Percentiles rank a stretch among this genome's conserved stretches.
These are phyloP conservation scores for Diaprepes abbreviatus DNA, from an alignment of 2,888 invertebrate genomes.

Conservation along the genomic window DNA sequence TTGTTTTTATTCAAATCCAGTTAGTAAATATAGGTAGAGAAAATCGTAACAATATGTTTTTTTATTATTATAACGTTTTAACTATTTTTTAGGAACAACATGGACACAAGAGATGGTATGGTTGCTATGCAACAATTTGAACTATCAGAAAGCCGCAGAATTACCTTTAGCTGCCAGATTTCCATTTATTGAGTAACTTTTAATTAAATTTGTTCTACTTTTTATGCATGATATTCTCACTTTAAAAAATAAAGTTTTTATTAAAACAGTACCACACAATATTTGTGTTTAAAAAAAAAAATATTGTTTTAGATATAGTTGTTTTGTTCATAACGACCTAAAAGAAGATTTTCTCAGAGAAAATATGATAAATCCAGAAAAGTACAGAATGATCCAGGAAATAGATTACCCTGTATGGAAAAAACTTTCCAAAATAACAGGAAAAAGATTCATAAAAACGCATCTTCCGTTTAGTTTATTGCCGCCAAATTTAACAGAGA, in stretches of 20 bases:
- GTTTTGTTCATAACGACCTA: conserved; percentile 78
- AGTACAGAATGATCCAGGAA: conserved; percentile 71
- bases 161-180: conserved; percentile 74
- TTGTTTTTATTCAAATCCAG: too few relatives aligned
- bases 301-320: conserved; percentile 75
- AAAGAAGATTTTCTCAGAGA: conserved; percentile 74
- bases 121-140: conserved; percentile 81
- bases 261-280: too few relatives aligned
- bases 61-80: too few relatives aligned
- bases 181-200: conserved; percentile 84
- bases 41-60: too few relatives aligned
- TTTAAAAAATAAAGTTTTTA: too few relatives aligned
- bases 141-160: conserved; percentile 74
- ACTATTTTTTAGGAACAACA: conserved; percentile 72
- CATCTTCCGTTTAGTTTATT: conserved; percentile 84
- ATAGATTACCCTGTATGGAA: conserved; percentile 76
- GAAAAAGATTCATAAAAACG: conserved; percentile 77
- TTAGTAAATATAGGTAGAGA: too few relatives aligned
- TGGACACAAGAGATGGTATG: conserved; percentile 87
- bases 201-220: too few relatives aligned
- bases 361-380: conserved; percentile 71
- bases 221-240: too few relatives aligned
- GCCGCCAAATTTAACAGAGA: conserved; percentile 64
- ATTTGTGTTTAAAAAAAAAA: too few relatives aligned
- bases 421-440: conserved; percentile 65